Conservation (phyloP, 2,888 invertebrate species). For the Orthonychiurus folsomi region DNA sequence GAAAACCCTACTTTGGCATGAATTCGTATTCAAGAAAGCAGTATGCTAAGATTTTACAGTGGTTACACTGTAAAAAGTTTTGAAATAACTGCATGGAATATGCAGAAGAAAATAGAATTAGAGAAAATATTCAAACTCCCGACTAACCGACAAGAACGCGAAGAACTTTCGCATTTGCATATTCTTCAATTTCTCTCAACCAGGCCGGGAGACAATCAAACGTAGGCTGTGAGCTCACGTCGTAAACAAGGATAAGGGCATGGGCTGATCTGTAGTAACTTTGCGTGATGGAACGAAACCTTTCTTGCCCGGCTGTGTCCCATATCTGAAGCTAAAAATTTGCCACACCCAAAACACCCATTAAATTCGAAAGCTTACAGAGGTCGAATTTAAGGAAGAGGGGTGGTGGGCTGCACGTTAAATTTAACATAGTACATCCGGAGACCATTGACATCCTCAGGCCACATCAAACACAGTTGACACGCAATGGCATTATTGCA, state of each 20-base stretch:
- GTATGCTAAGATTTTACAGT: no score
- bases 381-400: no score
- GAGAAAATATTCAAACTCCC: not conserved
- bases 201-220: conserved; percentile 96
- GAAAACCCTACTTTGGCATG: no score
- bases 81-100: not conserved
- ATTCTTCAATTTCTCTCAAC: conserved; percentile 94
- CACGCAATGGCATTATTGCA: no score
- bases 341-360: conserved; percentile 3
- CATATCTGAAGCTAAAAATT: conserved; percentile 98
- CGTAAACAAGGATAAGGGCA: conserved; percentile 91
- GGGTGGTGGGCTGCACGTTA: no score
- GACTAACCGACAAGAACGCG: conserved; percentile 82
- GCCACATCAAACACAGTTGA: no score
- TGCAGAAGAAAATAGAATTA: not conserved
- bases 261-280: conserved; percentile 96
- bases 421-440: no score
- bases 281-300: conserved; percentile 91
- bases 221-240: conserved; percentile 94
- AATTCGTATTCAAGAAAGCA: no score
- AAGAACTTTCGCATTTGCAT: conserved; percentile 88
- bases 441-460: no score
- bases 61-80: no score
- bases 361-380: no score
- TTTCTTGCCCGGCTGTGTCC: conserved; percentile 77